Base-by-base conservation (phyloP, 2,797 vertebrate species). In the Coracias cyanogaster region DNA sequence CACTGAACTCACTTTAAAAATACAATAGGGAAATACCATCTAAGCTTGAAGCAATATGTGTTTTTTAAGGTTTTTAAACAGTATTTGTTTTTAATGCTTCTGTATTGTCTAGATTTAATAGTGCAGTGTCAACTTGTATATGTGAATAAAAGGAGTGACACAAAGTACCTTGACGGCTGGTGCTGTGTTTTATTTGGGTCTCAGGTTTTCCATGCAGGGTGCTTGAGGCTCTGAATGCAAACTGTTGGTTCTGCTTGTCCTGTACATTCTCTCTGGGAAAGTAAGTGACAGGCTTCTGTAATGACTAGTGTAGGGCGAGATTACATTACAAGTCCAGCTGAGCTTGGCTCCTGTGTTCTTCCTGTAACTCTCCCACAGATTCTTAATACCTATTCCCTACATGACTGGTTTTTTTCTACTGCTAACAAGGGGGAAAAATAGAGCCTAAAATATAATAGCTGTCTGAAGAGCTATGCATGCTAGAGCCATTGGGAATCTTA, bases 1-100 rank as follows among this genome's bases (percentile, higher is more conserved):
- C 93, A 96, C 95, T 95, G 92, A 83, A 89, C 86, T 97, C 97
- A 97, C 97, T 97, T 97, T 96, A 96, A 83, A 93, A 83, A 93
- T 93, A 73, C 62, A 80, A 79, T 85, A 94, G 78, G 93, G 83
- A 89, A 78, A 82, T 39, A 94, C 65, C 82, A 93, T 90, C 66
- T 61, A 90, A 77, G 95, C 91, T 92, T 95, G 89, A 96, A 96
- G 95, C 89, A 86, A 92, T 97, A 97, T 84, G 83, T 97, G 95
- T 78, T 92, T 96, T 97, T 70, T 55, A 96, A 94, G 91, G 57
- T 96, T 98, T 98, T 93, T 96, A 95, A 95, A 95, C 79, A 82
- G 72, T 86, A 60, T 76, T 89, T 95, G 77, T 93, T 97, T 97
- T 97, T 97, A 96, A 95, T 91, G 92, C 92, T 97, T 96, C 89